A percentile compares a stretch with the other conserved stretches of the same genome.
Evolutionary conservation across 2,888 invertebrate genomes (phyloP).

Genomic region (Acrobasis repandana): DNA sequence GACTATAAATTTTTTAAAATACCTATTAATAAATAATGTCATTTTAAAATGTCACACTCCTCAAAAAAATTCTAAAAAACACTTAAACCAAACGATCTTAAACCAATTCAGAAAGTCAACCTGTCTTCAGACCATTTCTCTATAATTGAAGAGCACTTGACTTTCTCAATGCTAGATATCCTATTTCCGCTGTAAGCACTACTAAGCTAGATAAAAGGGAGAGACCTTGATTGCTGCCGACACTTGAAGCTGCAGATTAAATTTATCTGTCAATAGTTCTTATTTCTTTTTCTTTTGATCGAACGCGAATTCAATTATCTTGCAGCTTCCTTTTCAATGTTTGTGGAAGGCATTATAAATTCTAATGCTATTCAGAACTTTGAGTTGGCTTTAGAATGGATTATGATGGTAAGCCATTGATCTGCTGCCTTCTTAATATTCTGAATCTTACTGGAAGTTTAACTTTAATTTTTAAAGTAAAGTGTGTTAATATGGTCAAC

Average conservation of each 20-base stretch:
- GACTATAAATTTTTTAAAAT: too few species aligned
- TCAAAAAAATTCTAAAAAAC: too few species aligned
- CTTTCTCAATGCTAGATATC: background rate
- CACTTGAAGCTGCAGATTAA: constrained; percentile 9
- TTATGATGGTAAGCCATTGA: too few species aligned
- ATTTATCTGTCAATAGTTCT: constrained; percentile 8
- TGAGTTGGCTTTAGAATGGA: background rate
- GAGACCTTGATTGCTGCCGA: constrained; percentile 7
- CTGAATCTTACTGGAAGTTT: too few species aligned
- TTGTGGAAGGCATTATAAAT: background rate
- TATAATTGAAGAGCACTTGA: background rate
- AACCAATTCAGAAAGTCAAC: background rate
- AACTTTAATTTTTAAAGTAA: too few species aligned
- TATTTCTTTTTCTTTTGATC: constrained; percentile 3
- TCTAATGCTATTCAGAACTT: background rate
- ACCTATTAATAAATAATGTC: too few species aligned
- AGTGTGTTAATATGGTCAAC: too few species aligned
- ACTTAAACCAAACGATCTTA: too few species aligned
- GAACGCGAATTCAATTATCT: background rate
- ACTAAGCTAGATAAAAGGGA: background rate
- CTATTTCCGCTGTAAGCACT: background rate
- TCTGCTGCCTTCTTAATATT: too few species aligned
- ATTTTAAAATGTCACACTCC: too few species aligned
- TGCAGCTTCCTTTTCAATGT: background rate
- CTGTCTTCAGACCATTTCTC: background rate